A percentile compares a stretch with the other conserved stretches of the same genome.
phyloP scores from a whole-genome alignment of 2,888 invertebrate genomes.

The Anagyrus pseudococci region DNA sequence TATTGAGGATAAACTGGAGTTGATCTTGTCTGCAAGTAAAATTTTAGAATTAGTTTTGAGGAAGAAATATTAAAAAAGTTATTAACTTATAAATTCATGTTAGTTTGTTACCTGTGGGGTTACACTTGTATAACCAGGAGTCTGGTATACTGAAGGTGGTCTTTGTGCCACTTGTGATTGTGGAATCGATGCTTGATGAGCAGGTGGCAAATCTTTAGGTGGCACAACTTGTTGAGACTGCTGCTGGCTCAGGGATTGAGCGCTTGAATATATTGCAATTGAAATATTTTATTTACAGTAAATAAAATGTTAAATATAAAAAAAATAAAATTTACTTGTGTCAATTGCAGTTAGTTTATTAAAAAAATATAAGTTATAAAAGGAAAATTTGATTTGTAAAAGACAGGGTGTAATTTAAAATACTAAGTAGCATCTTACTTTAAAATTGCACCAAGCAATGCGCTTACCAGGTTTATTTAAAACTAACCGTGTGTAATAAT shows the following conservation, averaged over 20 bases:
- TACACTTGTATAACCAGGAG: slow-evolving; percentile 53
- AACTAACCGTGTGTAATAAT: slow-evolving; percentile 51
- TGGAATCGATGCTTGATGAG: slow-evolving; percentile 59
- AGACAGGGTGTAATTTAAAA: too few relatives aligned
- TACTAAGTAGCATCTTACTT: too few relatives aligned
- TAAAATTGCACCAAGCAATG: too few relatives aligned
- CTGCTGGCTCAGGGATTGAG: slow-evolving; percentile 52
- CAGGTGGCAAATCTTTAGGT: slow-evolving; percentile 57
- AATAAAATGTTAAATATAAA: too few relatives aligned
- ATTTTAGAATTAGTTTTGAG: not conserved
- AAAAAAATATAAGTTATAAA: too few relatives aligned
- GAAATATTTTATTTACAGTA: too few relatives aligned
- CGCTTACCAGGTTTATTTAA: too few relatives aligned
- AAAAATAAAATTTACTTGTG: too few relatives aligned
- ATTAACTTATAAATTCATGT: not conserved
- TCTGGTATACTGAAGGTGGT: slow-evolving; percentile 51
- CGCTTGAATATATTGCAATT: slow-evolving; percentile 50
- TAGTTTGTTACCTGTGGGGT: slow-evolving; percentile 52
- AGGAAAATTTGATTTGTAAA: too few relatives aligned
- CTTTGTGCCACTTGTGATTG: slow-evolving; percentile 54
- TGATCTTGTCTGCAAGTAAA: slow-evolving; percentile 42
- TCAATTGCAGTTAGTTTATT: too few relatives aligned
- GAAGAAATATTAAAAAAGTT: not conserved
- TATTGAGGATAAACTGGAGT: slow-evolving; percentile 50
- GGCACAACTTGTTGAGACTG: slow-evolving; percentile 50